Percentiles rank a stretch among this genome's conserved stretches.
These are phyloP conservation scores for Pituophis catenifer DNA, from an alignment of 2,113 vertebrate genomes.

Conservation along the genomic window DNA sequence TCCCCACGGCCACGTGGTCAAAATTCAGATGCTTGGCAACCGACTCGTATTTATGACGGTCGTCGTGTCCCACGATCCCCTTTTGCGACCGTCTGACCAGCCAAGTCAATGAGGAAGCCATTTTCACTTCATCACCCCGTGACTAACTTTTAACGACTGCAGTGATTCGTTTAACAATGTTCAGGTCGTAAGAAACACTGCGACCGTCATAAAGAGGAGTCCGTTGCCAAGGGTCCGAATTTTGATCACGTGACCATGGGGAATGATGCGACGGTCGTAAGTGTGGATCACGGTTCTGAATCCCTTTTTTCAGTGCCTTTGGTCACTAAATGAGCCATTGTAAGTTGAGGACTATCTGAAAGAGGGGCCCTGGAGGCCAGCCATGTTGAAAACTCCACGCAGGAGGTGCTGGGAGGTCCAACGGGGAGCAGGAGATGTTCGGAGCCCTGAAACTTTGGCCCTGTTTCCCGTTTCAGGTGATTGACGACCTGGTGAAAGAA, in stretches of 20 bases:
- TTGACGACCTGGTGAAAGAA: slow-evolving; percentile 24
- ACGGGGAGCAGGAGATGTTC: background rate
- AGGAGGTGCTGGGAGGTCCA: fast-evolving
- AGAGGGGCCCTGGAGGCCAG: background rate
- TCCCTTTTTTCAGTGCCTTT: background rate
- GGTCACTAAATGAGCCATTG: no score
- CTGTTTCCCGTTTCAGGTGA: slow-evolving; percentile 31
- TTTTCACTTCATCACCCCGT: no score
- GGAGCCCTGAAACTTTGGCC: no score
- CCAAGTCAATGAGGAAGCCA: no score
- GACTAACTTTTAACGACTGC: no score
- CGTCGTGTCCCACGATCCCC: no score
- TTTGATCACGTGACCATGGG: background rate
- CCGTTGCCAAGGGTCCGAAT: background rate
- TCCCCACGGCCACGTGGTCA: no score
- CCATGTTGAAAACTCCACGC: fast-evolving
- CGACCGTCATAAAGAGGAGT: background rate
- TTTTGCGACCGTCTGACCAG: no score
- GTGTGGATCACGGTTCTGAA: background rate
- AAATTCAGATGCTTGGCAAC: no score
- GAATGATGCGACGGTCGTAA: fast-evolving
- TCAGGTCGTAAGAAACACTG: background rate
- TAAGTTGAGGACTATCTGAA: background rate
- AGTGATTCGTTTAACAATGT: no score
- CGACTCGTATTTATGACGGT: no score